Conservation (phyloP, 35 echinoderm and acorn worm genomes). For the Apostichopus californicus region DNA sequence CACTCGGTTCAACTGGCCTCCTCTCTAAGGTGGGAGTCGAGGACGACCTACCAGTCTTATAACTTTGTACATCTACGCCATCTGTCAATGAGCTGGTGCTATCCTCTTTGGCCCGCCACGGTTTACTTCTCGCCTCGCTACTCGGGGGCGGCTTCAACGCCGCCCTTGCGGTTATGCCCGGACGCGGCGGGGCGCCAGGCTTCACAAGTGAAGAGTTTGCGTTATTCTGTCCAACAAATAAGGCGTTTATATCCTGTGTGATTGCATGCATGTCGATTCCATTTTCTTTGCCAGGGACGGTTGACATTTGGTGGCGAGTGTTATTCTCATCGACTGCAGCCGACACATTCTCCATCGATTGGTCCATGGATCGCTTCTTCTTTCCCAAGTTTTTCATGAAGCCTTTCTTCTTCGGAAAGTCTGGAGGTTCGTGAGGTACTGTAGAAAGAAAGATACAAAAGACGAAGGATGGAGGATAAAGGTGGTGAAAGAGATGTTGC, state of each 20-base stretch:
- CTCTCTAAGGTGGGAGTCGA: conserved; percentile 71
- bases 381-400: conserved; percentile 68
- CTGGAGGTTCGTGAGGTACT: conserved; percentile 62
- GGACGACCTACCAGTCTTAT: conserved; percentile 59
- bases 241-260: conserved; percentile 69
- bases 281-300: conserved; percentile 33
- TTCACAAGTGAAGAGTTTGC: conserved; percentile 23
- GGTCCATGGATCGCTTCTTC: conserved; percentile 64
- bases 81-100: conserved; percentile 14
- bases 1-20: conserved; percentile 13
- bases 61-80: conserved; percentile 29
- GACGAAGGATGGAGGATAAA: too few species aligned
- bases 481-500: too few species aligned
- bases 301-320: conserved; percentile 10
- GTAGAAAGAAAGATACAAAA: conserved; percentile 2
- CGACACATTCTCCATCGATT: conserved; percentile 48
- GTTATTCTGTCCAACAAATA: conserved; percentile 42
- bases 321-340: conserved; percentile 1
- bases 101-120: conserved; percentile 53
- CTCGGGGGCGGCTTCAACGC: conserved; percentile 65
- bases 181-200: background rate
- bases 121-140: conserved; percentile 6
- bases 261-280: conserved; percentile 50
- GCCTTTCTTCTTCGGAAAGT: conserved; percentile 65
- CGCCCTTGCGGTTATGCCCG: conserved; percentile 30